Base-by-base conservation (phyloP, 1,140 invertebrate species). In the Drosophila busckii region DNA sequence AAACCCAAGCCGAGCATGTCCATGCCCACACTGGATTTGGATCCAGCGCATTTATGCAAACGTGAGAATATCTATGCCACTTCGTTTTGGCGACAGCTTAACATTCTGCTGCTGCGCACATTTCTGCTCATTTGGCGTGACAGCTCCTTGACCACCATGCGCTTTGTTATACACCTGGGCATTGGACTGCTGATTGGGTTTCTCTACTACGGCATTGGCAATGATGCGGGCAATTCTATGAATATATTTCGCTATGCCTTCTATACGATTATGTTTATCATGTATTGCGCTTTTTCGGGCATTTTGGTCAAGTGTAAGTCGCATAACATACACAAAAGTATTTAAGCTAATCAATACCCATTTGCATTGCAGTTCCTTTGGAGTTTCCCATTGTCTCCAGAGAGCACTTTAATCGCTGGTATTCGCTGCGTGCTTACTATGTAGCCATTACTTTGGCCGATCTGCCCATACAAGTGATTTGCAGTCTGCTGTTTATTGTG, bases 321-420 rank as follows among this genome's bases (percentile, higher is more conserved):
- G 41, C n/a, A n/a, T n/a, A n/a, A n/a, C n/a, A n/a, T n/a, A n/a
- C n/a, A n/a, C n/a, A n/a, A n/a, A n/a, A n/a, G n/a, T n/a, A n/a
- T n/a, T n/a, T n/a, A n/a, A n/a, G n/a, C n/a, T n/a, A n/a, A n/a
- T n/a, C n/a, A n/a, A n/a, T n/a, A n/a, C n/a, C n/a, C n/a, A n/a
- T n/a, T n/a, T n/a, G n/a, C n/a, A n/a, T 28, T 90, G 48, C 87
- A 97, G 96, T 97, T 92, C 95, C 96, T 9, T 88, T 93, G 66
- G 95, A 97, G 88, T 90, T 97, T 78, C 92, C 93, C 8, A 92
- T 97, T 31, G 92, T 97, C 58, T 91, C 91, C 8, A 89, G 94
- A 42, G 96, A 98, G 76, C 94, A 97, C 80, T 94, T 97, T 42
- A 98, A 98, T 88, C 92, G 95, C 44, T 98, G 96, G 96, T 98